Evolutionary conservation across 2,797 vertebrate species (phyloP), one percentile per base, ranked within the genome.

Genomic region (Acanthis flammea): DNA sequence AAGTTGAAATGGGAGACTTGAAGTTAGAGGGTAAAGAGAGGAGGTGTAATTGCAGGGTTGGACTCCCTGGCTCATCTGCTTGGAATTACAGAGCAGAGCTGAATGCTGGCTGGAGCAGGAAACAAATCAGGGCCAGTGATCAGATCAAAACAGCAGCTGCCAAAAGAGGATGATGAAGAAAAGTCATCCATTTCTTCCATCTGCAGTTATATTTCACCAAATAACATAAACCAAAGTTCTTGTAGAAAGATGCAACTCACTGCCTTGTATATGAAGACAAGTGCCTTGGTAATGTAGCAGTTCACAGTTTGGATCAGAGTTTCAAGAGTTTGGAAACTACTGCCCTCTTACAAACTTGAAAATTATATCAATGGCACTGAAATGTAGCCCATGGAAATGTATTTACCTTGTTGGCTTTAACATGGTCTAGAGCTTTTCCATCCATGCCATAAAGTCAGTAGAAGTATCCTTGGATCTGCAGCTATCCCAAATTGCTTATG

Each of bases 31-130:
- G 97, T 97, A 97, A 92, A 94, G 94, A 97, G 93, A 97, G 97
- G 97, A 98, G 97, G 96, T 98, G 89, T 98, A 98, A 98, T 98
- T 98, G 98, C 91, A 98, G 98, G 97, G 97, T 97, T 98, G 97
- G 86, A 94, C 94, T 97, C 93, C 92, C 92, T 50, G 74, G 95
- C 97, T 98, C 98, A 98, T 98, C 98, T 98, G 98, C 97, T 98
- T 98, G 95, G 98, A 98, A 98, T 98, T 98, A 98, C 94, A 98
- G 97, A 98, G 97, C 96, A 97, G 97, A 97, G 98, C 97, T 98
- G 97, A 98, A 97, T 97, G 97, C 97, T 96, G 94, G 96, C 97
- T 98, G 96, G 97, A 98, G 98, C 95, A 97, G 97, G 98, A 98
- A 98, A 97, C 97, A 97, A 97, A 98, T 98, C 93, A 79, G 93